These are phyloP conservation scores for Callyntrura sp. DNA, from an alignment of 2,888 invertebrate species.

Conservation along the genomic window DNA sequence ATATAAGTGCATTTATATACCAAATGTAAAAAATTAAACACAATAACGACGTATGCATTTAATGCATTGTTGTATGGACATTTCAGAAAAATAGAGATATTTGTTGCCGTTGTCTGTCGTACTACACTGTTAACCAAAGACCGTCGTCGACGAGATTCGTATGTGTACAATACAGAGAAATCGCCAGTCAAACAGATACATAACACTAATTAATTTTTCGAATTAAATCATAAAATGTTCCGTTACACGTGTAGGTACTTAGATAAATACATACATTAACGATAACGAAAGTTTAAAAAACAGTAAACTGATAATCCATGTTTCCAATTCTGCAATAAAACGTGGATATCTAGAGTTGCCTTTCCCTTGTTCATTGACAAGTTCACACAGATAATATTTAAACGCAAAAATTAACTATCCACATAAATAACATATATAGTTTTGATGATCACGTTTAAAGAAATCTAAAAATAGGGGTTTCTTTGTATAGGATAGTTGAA, in stretches of 20 bases:
- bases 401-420: not conserved
- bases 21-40: too few relatives aligned
- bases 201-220: not conserved
- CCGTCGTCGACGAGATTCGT: conserved; percentile 5
- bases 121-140: conserved; percentile 19
- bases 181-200: too few relatives aligned
- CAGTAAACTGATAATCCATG: conserved; percentile 55
- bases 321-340: conserved; percentile 68
- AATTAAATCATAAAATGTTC: not conserved
- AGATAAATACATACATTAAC: not conserved
- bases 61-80: too few relatives aligned
- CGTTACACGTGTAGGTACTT: not conserved
- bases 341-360: conserved; percentile 74
- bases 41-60: too few relatives aligned
- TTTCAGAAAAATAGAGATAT: too few relatives aligned
- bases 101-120: too few relatives aligned
- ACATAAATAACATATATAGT: conserved; percentile 56
- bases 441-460: conserved; percentile 61
- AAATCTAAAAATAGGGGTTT: too few relatives aligned
- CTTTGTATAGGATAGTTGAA: too few relatives aligned
- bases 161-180: not conserved
- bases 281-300: not conserved
- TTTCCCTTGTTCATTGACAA: conserved; percentile 75
- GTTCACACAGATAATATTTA: conserved; percentile 52
- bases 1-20: too few relatives aligned